Evolutionary conservation across 1,140 invertebrate species (phyloP).

Genomic region (Chrysopa pallens): DNA sequence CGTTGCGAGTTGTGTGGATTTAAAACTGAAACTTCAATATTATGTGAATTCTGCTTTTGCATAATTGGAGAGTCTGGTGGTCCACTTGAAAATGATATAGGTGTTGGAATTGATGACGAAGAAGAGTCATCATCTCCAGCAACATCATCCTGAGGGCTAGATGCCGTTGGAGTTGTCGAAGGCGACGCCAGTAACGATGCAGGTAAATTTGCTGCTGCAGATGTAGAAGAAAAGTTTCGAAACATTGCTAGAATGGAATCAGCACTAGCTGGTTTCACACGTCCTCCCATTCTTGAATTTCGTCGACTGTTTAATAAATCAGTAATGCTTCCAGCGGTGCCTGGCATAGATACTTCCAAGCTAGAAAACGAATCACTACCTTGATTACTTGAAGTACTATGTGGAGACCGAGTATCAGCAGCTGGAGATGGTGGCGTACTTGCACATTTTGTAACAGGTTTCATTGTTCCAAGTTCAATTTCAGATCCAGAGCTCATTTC

Average conservation of each 20-base stretch:
- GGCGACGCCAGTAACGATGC: slow-evolving; percentile 35
- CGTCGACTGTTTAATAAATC: slow-evolving; percentile 14
- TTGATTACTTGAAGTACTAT: slow-evolving; percentile 44
- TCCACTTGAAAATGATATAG: slow-evolving; percentile 31
- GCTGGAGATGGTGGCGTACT: slow-evolving; percentile 29
- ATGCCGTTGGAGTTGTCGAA: slow-evolving; percentile 40
- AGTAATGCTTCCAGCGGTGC: slow-evolving; percentile 12
- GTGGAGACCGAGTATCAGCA: slow-evolving; percentile 34
- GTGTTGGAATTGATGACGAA: slow-evolving; percentile 36
- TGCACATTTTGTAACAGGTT: slow-evolving; percentile 23
- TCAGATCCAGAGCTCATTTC: slow-evolving; percentile 53
- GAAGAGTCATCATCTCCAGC: slow-evolving; percentile 39
- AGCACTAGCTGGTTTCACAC: slow-evolving; percentile 43
- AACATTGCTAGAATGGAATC: slow-evolving; percentile 61
- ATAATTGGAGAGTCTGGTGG: slow-evolving; percentile 33
- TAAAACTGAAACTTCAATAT: slow-evolving; percentile 42
- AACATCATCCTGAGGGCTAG: slow-evolving; percentile 47
- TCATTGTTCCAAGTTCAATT: slow-evolving; percentile 29
- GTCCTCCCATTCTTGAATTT: slow-evolving; percentile 7
- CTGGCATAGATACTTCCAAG: slow-evolving; percentile 25
- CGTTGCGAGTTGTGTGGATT: slow-evolving; percentile 44
- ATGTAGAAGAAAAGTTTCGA: slow-evolving; percentile 38
- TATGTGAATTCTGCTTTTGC: slow-evolving; percentile 16
- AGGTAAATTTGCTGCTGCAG: slow-evolving; percentile 27
- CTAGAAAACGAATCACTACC: slow-evolving; percentile 49